Evolutionary conservation across 2,888 invertebrate species (phyloP).

Genomic region (Drosophila putrida): DNA sequence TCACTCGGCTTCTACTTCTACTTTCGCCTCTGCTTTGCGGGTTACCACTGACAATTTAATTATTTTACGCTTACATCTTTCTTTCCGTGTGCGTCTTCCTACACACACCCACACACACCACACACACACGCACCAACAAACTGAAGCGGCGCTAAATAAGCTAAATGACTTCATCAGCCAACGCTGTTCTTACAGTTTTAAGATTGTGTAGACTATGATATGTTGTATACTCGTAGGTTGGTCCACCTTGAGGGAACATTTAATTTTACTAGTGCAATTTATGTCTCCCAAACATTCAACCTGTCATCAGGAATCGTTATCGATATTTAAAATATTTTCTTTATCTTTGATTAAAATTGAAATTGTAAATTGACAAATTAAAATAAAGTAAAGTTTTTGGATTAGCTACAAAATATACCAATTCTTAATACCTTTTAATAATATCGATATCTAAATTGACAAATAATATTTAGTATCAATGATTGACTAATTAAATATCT

Average conservation of each 20-base stretch:
- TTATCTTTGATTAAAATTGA: no score
- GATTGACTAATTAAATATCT: no score
- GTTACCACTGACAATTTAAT: conserved; percentile 78
- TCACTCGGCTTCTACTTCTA: background rate
- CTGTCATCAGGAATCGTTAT: no score
- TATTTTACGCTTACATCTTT: conserved; percentile 72
- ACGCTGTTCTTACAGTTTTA: background rate
- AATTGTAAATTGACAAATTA: no score
- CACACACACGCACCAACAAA: conserved; percentile 18
- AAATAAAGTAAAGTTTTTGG: no score
- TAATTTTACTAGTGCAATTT: conserved; percentile 5
- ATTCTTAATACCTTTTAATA: no score
- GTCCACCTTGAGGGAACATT: background rate
- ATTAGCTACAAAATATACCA: no score
- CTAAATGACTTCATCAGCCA: conserved; percentile 42
- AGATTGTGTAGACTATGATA: background rate
- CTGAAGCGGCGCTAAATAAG: conserved; percentile 43
- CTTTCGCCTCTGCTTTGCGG: conserved; percentile 15
- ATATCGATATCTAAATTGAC: no score
- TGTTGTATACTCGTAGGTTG: background rate
- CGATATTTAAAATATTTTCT: no score
- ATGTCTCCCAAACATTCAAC: background rate
- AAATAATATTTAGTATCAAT: no score
- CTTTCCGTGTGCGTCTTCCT: conserved; percentile 29
- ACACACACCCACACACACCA: conserved; percentile 7